Percentiles rank a stretch among this genome's conserved stretches.
Evolutionary conservation across 2,113 vertebrate species (phyloP).

Genomic region (Sapajus apella): DNA sequence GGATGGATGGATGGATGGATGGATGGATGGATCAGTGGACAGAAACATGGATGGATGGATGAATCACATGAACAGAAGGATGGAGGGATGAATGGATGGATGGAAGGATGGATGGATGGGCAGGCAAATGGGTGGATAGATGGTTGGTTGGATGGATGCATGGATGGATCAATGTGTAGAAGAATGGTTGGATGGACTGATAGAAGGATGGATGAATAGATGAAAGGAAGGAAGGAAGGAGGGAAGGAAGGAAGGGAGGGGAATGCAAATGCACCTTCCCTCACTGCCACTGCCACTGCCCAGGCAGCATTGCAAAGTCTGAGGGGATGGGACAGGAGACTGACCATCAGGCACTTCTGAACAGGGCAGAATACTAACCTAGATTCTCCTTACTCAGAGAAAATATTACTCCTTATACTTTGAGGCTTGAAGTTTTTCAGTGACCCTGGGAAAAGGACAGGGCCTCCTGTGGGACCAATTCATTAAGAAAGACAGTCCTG

Average conservation of each 20-base stretch:
- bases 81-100: too few relatives aligned
- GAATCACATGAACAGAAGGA: neutral
- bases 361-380: neutral
- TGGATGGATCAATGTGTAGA: too few relatives aligned
- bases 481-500: neutral
- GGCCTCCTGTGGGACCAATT: neutral
- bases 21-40: neutral
- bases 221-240: too few relatives aligned
- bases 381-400: neutral
- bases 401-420: neutral
- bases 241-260: too few relatives aligned
- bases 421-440: neutral
- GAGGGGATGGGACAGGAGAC: neutral
- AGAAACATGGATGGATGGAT: too few relatives aligned
- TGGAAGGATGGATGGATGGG: too few relatives aligned
- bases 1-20: too few relatives aligned
- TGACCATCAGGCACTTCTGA: neutral
- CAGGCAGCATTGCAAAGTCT: neutral
- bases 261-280: neutral
- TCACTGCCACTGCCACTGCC: too few relatives aligned
- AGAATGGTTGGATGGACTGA: too few relatives aligned
- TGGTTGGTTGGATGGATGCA: too few relatives aligned
- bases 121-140: too few relatives aligned
- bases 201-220: too few relatives aligned
- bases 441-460: conserved; percentile 56